These are phyloP conservation scores for Plutella xylostella DNA, from an alignment of 2,888 invertebrate species.

Conservation along the genomic window DNA sequence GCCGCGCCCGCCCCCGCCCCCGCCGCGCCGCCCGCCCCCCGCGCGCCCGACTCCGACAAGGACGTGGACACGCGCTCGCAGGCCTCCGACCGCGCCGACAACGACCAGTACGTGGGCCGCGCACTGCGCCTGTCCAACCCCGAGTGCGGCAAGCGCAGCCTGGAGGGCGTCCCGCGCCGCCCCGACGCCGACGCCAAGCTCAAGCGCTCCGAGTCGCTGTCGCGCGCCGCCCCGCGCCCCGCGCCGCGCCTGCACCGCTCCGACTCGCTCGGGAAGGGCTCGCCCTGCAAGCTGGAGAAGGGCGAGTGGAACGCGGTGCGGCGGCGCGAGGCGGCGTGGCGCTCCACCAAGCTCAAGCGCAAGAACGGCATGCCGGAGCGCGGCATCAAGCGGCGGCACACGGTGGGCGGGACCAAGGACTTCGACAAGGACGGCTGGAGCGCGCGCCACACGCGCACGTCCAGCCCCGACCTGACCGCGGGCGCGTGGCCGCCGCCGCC, in stretches of 20 bases:
- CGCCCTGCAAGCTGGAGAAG: slow-evolving; percentile 75
- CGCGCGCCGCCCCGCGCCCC: slow-evolving; percentile 63
- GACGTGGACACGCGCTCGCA: slow-evolving; percentile 82
- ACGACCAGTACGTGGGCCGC: slow-evolving; percentile 38
- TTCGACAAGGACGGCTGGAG: slow-evolving; percentile 73
- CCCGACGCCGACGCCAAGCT: slow-evolving; percentile 32
- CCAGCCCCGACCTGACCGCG: slow-evolving; percentile 69
- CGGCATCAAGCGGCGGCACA: slow-evolving; percentile 89
- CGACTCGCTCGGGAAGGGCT: slow-evolving; percentile 37
- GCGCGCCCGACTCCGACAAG: slow-evolving; percentile 72
- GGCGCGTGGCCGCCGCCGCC: slow-evolving; percentile 43
- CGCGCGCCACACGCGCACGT: slow-evolving; percentile 70
- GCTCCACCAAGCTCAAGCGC: slow-evolving; percentile 75
- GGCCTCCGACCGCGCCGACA: slow-evolving; percentile 50
- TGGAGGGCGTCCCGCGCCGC: slow-evolving; percentile 28
- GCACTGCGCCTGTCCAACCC: slow-evolving; percentile 22
- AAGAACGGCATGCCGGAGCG: slow-evolving; percentile 84
- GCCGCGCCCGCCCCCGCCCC: no score
- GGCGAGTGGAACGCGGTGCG: slow-evolving; percentile 78
- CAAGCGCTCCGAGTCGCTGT: slow-evolving; percentile 73
- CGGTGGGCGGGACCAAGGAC: slow-evolving; percentile 94
- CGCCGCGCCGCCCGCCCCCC: slow-evolving; percentile 21
- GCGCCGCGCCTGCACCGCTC: slow-evolving; percentile 33
- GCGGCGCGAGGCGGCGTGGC: slow-evolving; percentile 69
- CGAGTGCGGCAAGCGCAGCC: slow-evolving; percentile 34